Conservation (phyloP, 1,140 invertebrate species). For the Bacillus rossius region DNA sequence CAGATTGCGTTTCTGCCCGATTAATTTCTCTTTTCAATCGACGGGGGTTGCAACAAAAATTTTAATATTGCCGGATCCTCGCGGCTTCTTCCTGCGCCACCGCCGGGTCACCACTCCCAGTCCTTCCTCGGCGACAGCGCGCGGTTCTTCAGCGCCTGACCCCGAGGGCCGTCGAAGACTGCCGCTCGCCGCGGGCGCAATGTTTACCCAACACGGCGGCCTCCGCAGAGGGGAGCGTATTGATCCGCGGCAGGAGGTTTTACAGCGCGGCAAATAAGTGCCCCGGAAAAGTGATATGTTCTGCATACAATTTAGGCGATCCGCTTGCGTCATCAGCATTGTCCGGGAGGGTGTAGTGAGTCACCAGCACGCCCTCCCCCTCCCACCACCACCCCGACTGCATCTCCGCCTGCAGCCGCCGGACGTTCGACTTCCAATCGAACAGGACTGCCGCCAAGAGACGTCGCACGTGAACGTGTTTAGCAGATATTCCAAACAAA, state of each 20-base stretch:
- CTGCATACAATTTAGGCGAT: conserved; percentile 24
- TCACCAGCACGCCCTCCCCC: conserved; percentile 5
- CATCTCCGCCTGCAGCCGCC: not conserved
- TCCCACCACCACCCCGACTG: not conserved
- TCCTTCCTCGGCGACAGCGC: not conserved
- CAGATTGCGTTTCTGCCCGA: conserved; percentile 21
- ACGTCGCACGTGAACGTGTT: no score
- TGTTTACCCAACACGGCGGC: conserved; percentile 8
- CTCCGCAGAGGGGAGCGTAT: conserved; percentile 12
- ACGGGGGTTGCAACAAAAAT: conserved; percentile 18
- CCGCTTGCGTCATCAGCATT: conserved; percentile 21
- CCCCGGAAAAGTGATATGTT: conserved; percentile 23
- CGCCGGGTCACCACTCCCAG: not conserved
- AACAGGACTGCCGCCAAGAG: no score
- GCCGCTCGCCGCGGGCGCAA: not conserved
- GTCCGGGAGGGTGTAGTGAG: conserved; percentile 15
- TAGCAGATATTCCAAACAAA: no score
- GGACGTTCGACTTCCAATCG: no score
- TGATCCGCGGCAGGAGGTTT: conserved; percentile 1
- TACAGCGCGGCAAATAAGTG: conserved; percentile 23
- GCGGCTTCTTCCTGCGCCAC: not conserved
- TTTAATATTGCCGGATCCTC: conserved; percentile 17
- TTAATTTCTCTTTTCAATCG: conserved; percentile 17
- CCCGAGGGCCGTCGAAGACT: no score
- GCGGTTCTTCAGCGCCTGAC: no score